Evolutionary conservation across 2,888 invertebrate species (phyloP).

Genomic region (Dryococelus australis): DNA sequence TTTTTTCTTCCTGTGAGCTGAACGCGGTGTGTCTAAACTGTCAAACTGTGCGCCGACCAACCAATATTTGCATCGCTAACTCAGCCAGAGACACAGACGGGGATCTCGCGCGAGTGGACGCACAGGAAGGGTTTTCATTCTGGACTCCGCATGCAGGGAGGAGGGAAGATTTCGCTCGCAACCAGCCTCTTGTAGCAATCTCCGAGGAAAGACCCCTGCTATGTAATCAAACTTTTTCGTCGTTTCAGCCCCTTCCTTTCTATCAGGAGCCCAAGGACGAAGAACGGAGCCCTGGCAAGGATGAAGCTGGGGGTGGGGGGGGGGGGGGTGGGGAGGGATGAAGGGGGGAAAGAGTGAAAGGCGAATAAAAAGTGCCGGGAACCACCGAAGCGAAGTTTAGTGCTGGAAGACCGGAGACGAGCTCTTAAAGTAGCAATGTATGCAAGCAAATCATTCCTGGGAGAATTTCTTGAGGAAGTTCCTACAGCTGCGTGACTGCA

Average conservation of each 20-base stretch:
- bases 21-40: too few species aligned
- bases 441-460: not conserved
- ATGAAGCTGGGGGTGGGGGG: too few species aligned
- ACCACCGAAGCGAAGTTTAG: conserved; percentile 8
- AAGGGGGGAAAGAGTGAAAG: not conserved
- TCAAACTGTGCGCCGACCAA: not conserved
- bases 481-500: not conserved
- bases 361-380: not conserved
- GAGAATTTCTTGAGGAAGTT: not conserved
- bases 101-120: not conserved
- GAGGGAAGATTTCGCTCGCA: not conserved
- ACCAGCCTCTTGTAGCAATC: not conserved
- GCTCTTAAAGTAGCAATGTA: not conserved
- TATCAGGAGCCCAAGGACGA: too few species aligned
- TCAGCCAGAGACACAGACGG: not conserved
- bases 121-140: not conserved
- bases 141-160: not conserved
- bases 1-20: too few species aligned
- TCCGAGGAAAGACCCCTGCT: not conserved
- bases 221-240: not conserved
- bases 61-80: not conserved
- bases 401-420: not conserved
- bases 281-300: too few species aligned
- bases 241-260: not conserved
- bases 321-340: too few species aligned